phyloP scores from a whole-genome alignment of 1,140 invertebrate species.

The Cryptotermes secundus region DNA sequence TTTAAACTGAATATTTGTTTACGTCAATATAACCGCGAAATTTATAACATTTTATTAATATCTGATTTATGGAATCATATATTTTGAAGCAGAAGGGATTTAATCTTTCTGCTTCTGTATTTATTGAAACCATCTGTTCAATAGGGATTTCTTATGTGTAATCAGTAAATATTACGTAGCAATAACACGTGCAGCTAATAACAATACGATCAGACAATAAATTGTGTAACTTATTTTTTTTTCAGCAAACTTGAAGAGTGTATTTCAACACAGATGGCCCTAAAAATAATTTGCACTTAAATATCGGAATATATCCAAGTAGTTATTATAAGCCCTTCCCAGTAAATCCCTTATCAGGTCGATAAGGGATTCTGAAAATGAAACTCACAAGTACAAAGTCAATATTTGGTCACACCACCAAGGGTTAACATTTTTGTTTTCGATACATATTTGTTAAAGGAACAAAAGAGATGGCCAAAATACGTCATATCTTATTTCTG shows the following conservation, averaged over 20 bases:
- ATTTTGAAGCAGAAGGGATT: too few relatives aligned
- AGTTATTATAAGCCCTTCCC: background rate
- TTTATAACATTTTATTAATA: too few relatives aligned
- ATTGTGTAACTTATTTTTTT: too few relatives aligned
- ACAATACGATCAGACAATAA: background rate
- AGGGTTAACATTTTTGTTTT: background rate
- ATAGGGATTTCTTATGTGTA: background rate
- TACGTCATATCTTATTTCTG: background rate
- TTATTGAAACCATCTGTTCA: background rate
- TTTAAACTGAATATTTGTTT: too few relatives aligned
- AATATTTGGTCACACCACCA: background rate
- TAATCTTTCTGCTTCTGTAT: background rate
- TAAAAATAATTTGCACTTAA: slow-evolving; percentile 11
- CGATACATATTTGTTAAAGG: background rate
- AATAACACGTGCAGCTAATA: background rate
- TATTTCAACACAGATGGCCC: background rate
- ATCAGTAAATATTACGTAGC: background rate
- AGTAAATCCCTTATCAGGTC: slow-evolving; percentile 1
- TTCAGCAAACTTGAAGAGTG: background rate
- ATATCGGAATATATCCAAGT: background rate
- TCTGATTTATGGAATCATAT: too few relatives aligned
- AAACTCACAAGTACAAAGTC: background rate
- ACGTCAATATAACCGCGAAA: too few relatives aligned
- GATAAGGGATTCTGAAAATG: background rate
- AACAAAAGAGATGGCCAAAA: background rate